Conservation (phyloP, 2,113 vertebrate genomes). For the Osmerus eperlanus region DNA sequence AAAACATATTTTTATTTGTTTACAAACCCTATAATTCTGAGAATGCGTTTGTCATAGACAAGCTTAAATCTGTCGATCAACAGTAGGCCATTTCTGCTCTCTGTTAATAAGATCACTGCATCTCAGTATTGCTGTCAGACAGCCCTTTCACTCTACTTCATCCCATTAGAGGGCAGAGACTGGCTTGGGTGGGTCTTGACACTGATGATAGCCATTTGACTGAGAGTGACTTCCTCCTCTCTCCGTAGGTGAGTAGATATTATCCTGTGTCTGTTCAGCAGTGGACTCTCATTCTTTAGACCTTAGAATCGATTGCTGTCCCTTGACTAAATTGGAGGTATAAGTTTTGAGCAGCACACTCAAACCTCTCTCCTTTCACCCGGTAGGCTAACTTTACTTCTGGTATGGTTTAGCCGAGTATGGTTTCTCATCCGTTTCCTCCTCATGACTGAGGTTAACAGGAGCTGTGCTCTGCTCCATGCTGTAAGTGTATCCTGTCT, state of each 20-base stretch:
- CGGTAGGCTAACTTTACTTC: neutral
- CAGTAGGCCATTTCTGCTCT: too few species aligned
- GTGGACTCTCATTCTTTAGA: slow-evolving; percentile 22
- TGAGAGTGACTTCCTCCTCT: slow-evolving; percentile 23
- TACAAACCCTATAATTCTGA: too few species aligned
- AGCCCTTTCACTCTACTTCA: too few species aligned
- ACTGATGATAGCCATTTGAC: slow-evolving; percentile 47
- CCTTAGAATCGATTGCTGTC: slow-evolving; percentile 28
- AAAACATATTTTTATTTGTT: too few species aligned
- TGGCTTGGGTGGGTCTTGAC: too few species aligned
- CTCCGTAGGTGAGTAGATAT: slow-evolving; percentile 36
- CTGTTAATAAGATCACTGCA: too few species aligned
- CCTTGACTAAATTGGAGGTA: slow-evolving; percentile 28
- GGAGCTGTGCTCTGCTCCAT: neutral
- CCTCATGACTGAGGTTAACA: slow-evolving; percentile 21
- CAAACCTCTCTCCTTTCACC: neutral
- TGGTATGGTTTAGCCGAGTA: slow-evolving; percentile 6
- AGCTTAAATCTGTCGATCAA: too few species aligned
- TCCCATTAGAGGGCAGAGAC: too few species aligned
- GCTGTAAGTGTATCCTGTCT: slow-evolving; percentile 13
- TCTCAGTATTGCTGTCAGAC: neutral
- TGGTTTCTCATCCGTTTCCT: too few species aligned
- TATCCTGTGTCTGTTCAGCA: slow-evolving; percentile 30
- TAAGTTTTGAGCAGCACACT: neutral
- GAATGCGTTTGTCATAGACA: too few species aligned